These are phyloP conservation scores for Leptopilina clavipes DNA, from an alignment of 1,140 invertebrate genomes.

Conservation along the genomic window DNA sequence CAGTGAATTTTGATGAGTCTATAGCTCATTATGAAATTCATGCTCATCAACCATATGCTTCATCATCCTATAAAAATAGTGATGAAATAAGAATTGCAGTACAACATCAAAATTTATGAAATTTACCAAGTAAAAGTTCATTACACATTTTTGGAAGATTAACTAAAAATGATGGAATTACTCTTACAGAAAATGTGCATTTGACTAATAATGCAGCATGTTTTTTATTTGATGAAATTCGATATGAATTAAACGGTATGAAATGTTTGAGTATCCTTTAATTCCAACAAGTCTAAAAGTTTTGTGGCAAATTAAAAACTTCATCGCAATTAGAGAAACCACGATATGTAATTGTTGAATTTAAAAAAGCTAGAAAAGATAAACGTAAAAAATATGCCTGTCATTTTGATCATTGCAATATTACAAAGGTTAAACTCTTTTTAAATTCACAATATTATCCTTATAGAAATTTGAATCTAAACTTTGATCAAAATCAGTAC, in stretches of 20 bases:
- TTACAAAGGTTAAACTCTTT: slow-evolving; percentile 41
- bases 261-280: slow-evolving; percentile 62
- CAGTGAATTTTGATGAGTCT: too few relatives aligned
- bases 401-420: slow-evolving; percentile 54
- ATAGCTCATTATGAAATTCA: too few relatives aligned
- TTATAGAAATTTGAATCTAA: too few relatives aligned
- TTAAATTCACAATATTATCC: slow-evolving; percentile 28
- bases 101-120: slow-evolving; percentile 39
- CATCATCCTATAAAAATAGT: too few relatives aligned
- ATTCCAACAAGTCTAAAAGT: slow-evolving; percentile 54
- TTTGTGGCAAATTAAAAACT: slow-evolving; percentile 48
- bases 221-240: slow-evolving; percentile 50
- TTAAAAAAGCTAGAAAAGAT: slow-evolving; percentile 52
- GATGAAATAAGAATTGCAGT: too few relatives aligned
- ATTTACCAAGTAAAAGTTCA: neutral
- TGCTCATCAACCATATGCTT: too few relatives aligned
- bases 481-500: too few relatives aligned
- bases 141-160: too few relatives aligned
- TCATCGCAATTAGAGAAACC: slow-evolving; percentile 49
- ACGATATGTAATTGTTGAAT: slow-evolving; percentile 51
- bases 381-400: slow-evolving; percentile 39
- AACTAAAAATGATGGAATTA: too few relatives aligned
- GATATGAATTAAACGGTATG: slow-evolving; percentile 62
- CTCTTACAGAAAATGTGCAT: too few relatives aligned
- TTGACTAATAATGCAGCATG: slow-evolving; percentile 38